These are phyloP conservation scores for Mastomys coucha DNA, from an alignment of 2,113 vertebrate species.

Conservation along the genomic window DNA sequence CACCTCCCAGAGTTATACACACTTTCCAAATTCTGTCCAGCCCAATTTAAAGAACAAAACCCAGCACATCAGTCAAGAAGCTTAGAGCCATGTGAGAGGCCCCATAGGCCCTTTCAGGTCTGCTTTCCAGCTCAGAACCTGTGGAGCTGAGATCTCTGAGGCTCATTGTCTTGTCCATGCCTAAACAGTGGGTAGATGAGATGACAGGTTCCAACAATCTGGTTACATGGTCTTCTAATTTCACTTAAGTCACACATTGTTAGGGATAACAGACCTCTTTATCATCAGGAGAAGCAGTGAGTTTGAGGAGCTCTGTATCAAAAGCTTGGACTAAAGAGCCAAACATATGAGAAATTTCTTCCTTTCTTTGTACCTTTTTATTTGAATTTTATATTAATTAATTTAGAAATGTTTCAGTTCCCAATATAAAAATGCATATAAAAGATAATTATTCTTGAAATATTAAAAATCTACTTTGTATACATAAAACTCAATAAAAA, in stretches of 20 bases:
- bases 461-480: conserved; percentile 80
- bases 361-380: conserved; percentile 72
- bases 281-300: neutral
- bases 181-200: neutral
- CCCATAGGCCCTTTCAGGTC: too few relatives aligned
- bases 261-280: neutral
- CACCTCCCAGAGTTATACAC: too few relatives aligned
- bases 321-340: neutral
- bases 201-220: neutral
- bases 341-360: conserved; percentile 73
- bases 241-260: neutral
- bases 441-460: conserved; percentile 80
- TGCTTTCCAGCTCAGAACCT: neutral
- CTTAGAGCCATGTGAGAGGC: too few relatives aligned
- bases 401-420: conserved; percentile 77
- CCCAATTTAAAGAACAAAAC: neutral
- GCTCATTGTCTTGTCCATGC: neutral
- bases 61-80: neutral
- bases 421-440: conserved; percentile 65
- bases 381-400: conserved; percentile 84
- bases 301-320: neutral
- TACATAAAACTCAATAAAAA: conserved; percentile 81
- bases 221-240: neutral
- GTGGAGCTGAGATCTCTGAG: neutral
- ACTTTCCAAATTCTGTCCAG: neutral